These are phyloP conservation scores for Hyperopisus bebe DNA, from an alignment of 2,113 vertebrate species.

Conservation along the genomic window DNA sequence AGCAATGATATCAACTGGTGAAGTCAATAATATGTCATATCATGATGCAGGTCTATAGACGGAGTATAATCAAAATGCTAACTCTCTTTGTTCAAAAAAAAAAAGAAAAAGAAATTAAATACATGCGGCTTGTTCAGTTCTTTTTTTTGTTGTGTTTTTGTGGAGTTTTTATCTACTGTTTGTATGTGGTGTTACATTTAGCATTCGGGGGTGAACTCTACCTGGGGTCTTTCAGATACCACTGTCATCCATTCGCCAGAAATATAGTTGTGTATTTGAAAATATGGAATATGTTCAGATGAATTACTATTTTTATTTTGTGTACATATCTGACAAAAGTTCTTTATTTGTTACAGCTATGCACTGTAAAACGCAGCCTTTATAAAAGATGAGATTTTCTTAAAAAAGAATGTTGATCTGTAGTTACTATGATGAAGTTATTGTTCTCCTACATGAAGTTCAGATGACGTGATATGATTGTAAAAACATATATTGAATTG, in stretches of 20 bases:
- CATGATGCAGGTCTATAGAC: conserved; percentile 32
- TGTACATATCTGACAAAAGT: conserved; percentile 88
- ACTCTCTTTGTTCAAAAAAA: conserved; percentile 72
- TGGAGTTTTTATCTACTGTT: conserved; percentile 68
- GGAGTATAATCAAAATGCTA: conserved; percentile 47
- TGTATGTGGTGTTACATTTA: conserved; percentile 77
- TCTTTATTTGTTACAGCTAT: conserved; percentile 99
- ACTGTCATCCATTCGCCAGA: conserved; percentile 72
- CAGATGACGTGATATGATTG: conserved; percentile 90
- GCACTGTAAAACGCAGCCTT: conserved; percentile 99
- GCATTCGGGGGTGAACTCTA: conserved; percentile 44
- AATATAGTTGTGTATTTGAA: conserved; percentile 92
- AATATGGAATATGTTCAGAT: conserved; percentile 66
- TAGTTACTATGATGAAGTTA: conserved; percentile 78
- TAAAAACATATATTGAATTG: conserved; percentile 62
- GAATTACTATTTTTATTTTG: conserved; percentile 93
- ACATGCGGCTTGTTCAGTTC: conserved; percentile 73
- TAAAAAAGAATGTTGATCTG: conserved; percentile 94
- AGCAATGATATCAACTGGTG: conserved; percentile 53
- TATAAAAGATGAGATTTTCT: conserved; percentile 88
- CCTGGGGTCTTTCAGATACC: conserved; percentile 68
- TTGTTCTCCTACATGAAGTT: conserved; percentile 87
- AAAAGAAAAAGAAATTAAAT: conserved; percentile 31
- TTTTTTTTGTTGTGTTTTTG: conserved; percentile 51
- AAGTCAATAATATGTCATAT: conserved; percentile 51